Evolutionary conservation across 2,797 vertebrate species (phyloP), one percentile per base, ranked within the genome.

Genomic region (Tiaroga cobitis): DNA sequence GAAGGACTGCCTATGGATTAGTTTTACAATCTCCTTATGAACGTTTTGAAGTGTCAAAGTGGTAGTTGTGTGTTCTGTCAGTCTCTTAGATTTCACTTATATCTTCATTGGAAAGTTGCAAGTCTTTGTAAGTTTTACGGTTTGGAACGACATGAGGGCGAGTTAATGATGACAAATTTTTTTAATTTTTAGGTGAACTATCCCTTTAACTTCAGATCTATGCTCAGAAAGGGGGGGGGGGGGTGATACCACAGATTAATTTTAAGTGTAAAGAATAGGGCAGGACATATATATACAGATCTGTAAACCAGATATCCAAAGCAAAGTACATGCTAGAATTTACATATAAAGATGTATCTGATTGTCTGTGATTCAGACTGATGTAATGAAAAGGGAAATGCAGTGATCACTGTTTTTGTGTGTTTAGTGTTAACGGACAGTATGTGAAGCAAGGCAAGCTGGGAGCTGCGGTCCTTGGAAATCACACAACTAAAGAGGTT

Each of bases 401-500:
- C 43, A 41, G n/a, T 81, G 29, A 41, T 9, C 0, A 39, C 76
- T 54, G 51, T 92, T 49, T 89, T 41, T 46, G 18, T 91, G 78
- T 92, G 1, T 93, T 16, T 16, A 99, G 98, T 88, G 93, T 94
- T 82, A 97, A 96, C 1, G 97, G 97, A 87, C 97, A 98, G 59
- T 99, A 99, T 82, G 81, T 95, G 89, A 99, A 98, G 92, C 98
- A 99, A 90, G 97, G 98, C 34, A 99, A 98, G 92, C 96, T 98
- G 73, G 98, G 98, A 92, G 97, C 96, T 24, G 98, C 98, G 0
- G 94, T 98, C 0, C 92, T 99, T 90, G 98, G 97, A 78, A 97
- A 90, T 92, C 96, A 97, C 3, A 9, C 93, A 5, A 91, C 94
- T 80, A 97, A 91, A 94, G 97, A 99, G 97, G 98, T 99, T 89